Conservation (phyloP, 2,113 vertebrate genomes). For the Vidua chalybeata region DNA sequence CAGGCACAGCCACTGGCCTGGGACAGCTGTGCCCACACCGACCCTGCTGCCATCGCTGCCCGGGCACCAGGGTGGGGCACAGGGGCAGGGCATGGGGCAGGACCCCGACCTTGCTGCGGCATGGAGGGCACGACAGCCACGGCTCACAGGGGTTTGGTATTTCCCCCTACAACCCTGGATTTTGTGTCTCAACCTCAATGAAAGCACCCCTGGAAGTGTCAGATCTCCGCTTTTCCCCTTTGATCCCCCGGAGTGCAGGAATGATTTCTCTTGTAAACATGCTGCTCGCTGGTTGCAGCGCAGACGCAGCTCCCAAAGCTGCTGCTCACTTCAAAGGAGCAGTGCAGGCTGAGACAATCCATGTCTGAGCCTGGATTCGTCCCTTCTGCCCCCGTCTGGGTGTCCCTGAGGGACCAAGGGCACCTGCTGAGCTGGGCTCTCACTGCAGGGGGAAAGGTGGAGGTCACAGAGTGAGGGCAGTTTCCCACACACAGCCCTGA, state of each 20-base stretch:
- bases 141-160: accelerated
- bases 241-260: not conserved
- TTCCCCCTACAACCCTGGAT: not conserved
- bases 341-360: accelerated
- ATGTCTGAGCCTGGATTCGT: accelerated
- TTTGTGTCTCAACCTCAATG: not conserved
- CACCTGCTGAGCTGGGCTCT: accelerated
- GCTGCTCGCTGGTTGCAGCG: not conserved
- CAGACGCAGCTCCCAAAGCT: not conserved
- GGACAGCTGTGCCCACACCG: accelerated
- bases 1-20: accelerated
- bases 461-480: not conserved
- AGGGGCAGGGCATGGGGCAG: not conserved
- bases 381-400: not conserved
- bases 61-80: not conserved
- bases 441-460: accelerated
- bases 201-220: accelerated
- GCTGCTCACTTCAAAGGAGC: not conserved
- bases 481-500: not conserved
- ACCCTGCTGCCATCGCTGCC: not conserved
- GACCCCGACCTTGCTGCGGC: not conserved
- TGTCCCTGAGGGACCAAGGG: not conserved
- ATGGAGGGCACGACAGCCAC: not conserved
- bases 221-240: not conserved
- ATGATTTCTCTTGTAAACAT: not conserved